A percentile compares a stretch with the other conserved stretches of the same genome.
Evolutionary conservation across 1,140 invertebrate genomes (phyloP).

Genomic region (Drosophila nebulosa): DNA sequence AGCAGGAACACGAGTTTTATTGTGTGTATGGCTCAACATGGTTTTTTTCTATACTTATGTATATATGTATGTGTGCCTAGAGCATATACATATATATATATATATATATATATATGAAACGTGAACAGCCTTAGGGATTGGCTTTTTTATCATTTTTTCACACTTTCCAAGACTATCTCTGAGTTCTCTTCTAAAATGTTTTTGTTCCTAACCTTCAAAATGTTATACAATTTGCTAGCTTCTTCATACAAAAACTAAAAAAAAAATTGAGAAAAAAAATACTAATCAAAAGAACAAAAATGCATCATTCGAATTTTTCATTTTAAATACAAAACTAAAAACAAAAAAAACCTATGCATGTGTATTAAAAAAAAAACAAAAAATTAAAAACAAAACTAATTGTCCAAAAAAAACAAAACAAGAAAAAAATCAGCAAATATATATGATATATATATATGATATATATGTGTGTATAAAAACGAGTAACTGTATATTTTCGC

Average conservation of each 20-base stretch:
- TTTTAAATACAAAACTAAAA: slow-evolving; percentile 17
- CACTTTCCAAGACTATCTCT: background rate
- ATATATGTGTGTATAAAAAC: slow-evolving; percentile 45
- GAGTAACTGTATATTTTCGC: slow-evolving; percentile 75
- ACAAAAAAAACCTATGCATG: slow-evolving; percentile 50
- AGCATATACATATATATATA: background rate
- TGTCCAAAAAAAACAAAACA: slow-evolving; percentile 51
- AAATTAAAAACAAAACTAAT: too few relatives aligned
- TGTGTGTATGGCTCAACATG: background rate
- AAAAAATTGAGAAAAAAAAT: slow-evolving; percentile 22
- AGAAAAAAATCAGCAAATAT: slow-evolving; percentile 32
- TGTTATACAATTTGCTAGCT: slow-evolving; percentile 10
- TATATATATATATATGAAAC: background rate
- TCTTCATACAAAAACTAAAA: slow-evolving; percentile 3
- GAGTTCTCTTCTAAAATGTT: background rate
- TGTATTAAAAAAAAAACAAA: slow-evolving; percentile 36
- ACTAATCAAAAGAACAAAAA: slow-evolving; percentile 67
- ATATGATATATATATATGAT: slow-evolving; percentile 45
- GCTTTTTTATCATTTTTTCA: background rate
- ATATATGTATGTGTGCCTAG: too few relatives aligned
- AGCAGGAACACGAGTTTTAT: slow-evolving; percentile 1
- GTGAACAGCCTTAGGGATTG: background rate
- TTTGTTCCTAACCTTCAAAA: background rate
- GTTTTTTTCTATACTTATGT: background rate
- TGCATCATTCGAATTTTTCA: slow-evolving; percentile 51